Evolutionary conservation across 2,113 vertebrate species (phyloP).

Genomic region (Pitta sordida): DNA sequence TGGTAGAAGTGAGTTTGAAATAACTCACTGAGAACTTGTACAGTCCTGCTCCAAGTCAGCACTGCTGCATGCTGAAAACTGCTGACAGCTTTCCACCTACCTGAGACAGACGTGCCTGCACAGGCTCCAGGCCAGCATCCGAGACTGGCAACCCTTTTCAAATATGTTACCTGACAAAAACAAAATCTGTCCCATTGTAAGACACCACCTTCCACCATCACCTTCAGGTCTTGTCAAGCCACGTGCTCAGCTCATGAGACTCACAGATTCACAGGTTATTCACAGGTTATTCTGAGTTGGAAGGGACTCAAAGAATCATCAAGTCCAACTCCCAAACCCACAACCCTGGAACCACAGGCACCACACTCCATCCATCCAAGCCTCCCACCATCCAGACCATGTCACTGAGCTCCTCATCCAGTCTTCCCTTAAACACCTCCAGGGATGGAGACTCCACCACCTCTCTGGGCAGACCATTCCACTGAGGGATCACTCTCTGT

Average conservation of each 20-base stretch:
- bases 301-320: too few species aligned
- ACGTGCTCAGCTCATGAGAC: background rate
- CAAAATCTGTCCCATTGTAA: background rate
- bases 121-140: background rate
- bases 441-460: too few species aligned
- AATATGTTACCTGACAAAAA: background rate
- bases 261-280: too few species aligned
- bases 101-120: background rate
- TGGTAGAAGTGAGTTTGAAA: background rate
- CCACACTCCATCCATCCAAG: too few species aligned
- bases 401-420: too few species aligned
- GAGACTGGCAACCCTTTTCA: background rate
- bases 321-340: too few species aligned
- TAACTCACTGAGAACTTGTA: background rate
- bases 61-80: background rate
- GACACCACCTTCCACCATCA: background rate
- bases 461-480: too few species aligned
- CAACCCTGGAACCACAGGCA: too few species aligned
- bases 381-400: too few species aligned
- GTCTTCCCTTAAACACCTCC: too few species aligned
- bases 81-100: background rate
- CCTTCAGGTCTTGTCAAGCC: background rate
- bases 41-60: background rate
- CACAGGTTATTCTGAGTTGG: too few species aligned
- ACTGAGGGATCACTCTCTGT: too few species aligned